Base-by-base conservation (phyloP, 2,113 vertebrate genomes). In the Ictalurus punctatus region DNA sequence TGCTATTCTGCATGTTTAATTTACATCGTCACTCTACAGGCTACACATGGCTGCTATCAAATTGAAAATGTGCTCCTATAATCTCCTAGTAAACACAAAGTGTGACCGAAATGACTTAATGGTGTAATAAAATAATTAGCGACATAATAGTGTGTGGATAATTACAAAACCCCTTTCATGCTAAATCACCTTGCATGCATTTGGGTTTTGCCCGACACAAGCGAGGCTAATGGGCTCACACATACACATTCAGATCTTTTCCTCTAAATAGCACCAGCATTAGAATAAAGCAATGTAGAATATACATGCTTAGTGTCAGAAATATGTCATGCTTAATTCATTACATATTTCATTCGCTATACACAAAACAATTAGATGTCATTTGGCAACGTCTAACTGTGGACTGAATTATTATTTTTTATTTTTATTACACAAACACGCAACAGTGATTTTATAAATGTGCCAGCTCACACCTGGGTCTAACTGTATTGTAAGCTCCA, bases 71-170 rank as follows among this genome's bases (percentile, higher is more conserved):
- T 21, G 81, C 44, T 67, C 71, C 30, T 74, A n/a, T 17, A 89
- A 37, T 48, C n/a, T 87, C 76, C 59, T n/a, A 61, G 30, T 65
- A 65, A 69, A 84, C 56, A 56, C 61, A 14, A n/a, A 81, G 84
- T 16, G 67, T 34, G 25, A 54, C 34, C 87, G 44, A 87, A n/a
- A 84, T 25, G 61, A 52, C 65, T 85, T 73, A 89, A 86, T 83
- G 83, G 80, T 74, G 63, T 83, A 87, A 90, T 91, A 71, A 87
- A 89, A 87, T 84, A 56, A 90, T 91, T 87, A 89, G 63, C 63
- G 16, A 61, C 73, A 89, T 56, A 89, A 91, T 84, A 56, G 79
- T 6, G 23, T 34, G 7, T 14, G 67, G 54, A 81, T 84, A 89
- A 91, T 87, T 79, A 78, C 9, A 74, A 84, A 89, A 27, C 80